These are phyloP conservation scores for Chrysolina americana DNA, from an alignment of 2,888 invertebrate species.

Conservation along the genomic window DNA sequence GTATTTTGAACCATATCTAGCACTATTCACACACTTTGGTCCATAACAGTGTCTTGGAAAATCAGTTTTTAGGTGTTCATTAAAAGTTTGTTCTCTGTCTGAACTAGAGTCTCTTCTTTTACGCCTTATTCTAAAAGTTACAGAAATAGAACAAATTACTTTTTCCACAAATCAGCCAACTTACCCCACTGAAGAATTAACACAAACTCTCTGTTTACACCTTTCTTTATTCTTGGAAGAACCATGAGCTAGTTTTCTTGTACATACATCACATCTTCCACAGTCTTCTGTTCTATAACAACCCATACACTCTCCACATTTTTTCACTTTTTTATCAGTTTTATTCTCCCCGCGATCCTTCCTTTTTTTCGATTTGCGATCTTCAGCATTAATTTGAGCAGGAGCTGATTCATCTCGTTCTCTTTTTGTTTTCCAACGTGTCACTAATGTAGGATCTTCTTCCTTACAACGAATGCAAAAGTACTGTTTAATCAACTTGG, in stretches of 20 bases:
- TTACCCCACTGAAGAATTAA: conserved; percentile 66
- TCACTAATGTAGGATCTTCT: conserved; percentile 85
- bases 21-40: conserved; percentile 86
- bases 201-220: conserved; percentile 72
- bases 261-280: conserved; percentile 78
- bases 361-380: conserved; percentile 61
- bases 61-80: conserved; percentile 73
- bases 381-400: conserved; percentile 54
- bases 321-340: conserved; percentile 70
- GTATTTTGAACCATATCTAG: conserved; percentile 88
- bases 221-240: conserved; percentile 66
- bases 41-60: conserved; percentile 91
- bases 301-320: conserved; percentile 84
- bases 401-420: conserved; percentile 48
- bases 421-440: conserved; percentile 68
- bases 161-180: conserved; percentile 4
- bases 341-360: conserved; percentile 64
- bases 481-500: conserved; percentile 93
- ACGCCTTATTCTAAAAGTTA: conserved; percentile 63
- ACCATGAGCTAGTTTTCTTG: conserved; percentile 65
- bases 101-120: conserved; percentile 66
- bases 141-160: conserved; percentile 48
- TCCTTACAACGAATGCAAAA: conserved; percentile 90
- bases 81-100: conserved; percentile 69
- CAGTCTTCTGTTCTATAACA: conserved; percentile 81